Evolutionary conservation across 2,888 invertebrate genomes (phyloP).

Genomic region (Syrista parreyssii): DNA sequence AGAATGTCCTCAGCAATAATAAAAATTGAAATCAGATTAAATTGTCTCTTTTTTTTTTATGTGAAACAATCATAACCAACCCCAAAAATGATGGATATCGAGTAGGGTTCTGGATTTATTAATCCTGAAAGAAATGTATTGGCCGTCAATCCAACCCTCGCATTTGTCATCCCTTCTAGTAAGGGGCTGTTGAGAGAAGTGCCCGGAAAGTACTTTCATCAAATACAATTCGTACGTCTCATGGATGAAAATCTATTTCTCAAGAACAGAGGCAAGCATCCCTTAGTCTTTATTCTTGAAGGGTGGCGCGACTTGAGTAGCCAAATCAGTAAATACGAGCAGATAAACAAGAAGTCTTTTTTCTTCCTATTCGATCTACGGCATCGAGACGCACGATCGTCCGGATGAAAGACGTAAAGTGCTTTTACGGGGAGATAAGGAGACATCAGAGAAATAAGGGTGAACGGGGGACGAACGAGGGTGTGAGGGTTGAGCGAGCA

Average conservation of each 20-base stretch:
- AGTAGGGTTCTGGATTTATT: not conserved
- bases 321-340: not conserved
- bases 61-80: not conserved
- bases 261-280: not conserved
- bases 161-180: not conserved
- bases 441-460: not conserved
- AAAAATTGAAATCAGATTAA: not conserved
- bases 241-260: not conserved
- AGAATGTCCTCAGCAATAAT: not conserved
- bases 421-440: not conserved
- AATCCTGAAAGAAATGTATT: not conserved
- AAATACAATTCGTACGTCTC: too few relatives aligned
- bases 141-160: not conserved
- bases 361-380: not conserved
- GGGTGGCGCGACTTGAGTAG: not conserved
- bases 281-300: not conserved
- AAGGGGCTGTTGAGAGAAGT: not conserved
- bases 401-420: not conserved
- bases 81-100: not conserved
- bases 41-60: not conserved
- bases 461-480: not conserved
- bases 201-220: not conserved
- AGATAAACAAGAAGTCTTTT: not conserved
- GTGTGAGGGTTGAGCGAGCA: not conserved
- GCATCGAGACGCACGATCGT: not conserved